These are phyloP conservation scores for Callaeas wilsoni DNA, from an alignment of 2,113 vertebrate genomes.

Conservation along the genomic window DNA sequence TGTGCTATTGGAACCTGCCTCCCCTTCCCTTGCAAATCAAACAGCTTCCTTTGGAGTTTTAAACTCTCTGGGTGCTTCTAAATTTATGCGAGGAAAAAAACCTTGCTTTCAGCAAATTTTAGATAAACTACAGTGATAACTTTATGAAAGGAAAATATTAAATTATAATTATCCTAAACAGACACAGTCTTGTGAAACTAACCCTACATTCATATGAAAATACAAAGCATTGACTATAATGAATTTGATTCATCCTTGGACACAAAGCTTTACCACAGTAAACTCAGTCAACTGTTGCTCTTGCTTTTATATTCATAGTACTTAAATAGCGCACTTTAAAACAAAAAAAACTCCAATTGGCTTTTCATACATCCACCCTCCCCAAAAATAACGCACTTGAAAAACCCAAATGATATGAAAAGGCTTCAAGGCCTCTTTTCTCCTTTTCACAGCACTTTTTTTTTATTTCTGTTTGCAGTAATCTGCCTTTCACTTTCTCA, in stretches of 20 bases:
- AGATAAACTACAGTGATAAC: slow-evolving; percentile 79
- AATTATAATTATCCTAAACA: slow-evolving; percentile 85
- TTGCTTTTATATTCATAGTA: slow-evolving; percentile 82
- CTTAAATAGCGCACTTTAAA: slow-evolving; percentile 84
- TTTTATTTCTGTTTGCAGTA: slow-evolving; percentile 87
- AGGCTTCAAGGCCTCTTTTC: slow-evolving; percentile 85
- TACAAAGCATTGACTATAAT: slow-evolving; percentile 80
- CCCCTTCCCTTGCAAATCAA: slow-evolving; percentile 71
- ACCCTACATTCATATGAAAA: slow-evolving; percentile 82
- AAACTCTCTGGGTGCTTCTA: slow-evolving; percentile 70
- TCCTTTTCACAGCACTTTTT: slow-evolving; percentile 79
- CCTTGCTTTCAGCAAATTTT: slow-evolving; percentile 70
- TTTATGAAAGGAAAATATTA: slow-evolving; percentile 83
- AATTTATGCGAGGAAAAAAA: slow-evolving; percentile 56
- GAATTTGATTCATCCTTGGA: slow-evolving; percentile 81
- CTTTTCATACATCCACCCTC: slow-evolving; percentile 83
- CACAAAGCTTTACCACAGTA: slow-evolving; percentile 84
- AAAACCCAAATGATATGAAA: slow-evolving; percentile 86
- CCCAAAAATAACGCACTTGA: slow-evolving; percentile 87
- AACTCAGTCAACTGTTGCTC: slow-evolving; percentile 87
- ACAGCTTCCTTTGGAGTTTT: slow-evolving; percentile 72
- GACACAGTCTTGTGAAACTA: slow-evolving; percentile 83
- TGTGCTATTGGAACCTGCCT: slow-evolving; percentile 71
- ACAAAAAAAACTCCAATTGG: slow-evolving; percentile 85
- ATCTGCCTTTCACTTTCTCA: slow-evolving; percentile 88